Evolutionary conservation across 2,888 invertebrate genomes (phyloP).

Genomic region (Chrysolina oricalcia): DNA sequence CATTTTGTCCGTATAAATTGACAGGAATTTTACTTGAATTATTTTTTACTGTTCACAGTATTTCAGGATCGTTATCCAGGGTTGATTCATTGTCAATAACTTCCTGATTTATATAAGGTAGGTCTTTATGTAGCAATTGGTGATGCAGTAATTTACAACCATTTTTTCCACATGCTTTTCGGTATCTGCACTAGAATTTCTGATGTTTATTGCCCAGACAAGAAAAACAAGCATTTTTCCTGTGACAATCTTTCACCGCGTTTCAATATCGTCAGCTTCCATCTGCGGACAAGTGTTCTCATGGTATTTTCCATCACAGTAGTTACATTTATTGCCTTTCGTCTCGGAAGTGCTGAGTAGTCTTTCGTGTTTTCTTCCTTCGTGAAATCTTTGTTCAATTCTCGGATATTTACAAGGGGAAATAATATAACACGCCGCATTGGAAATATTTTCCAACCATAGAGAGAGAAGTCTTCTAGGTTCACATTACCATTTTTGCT

Average conservation of each 20-base stretch:
- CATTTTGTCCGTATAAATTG: too few species aligned
- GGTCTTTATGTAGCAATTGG: conserved; percentile 19
- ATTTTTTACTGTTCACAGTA: not conserved
- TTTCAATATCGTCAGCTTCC: too few species aligned
- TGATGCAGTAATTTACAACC: conserved; percentile 8
- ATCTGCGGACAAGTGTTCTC: not conserved
- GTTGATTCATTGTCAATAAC: not conserved
- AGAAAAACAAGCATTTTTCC: too few species aligned
- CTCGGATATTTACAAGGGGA: not conserved
- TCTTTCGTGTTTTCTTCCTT: not conserved
- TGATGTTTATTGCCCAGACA: too few species aligned
- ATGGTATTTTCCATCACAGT: conserved; percentile 6
- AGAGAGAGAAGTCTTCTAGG: too few species aligned
- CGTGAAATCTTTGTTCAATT: not conserved
- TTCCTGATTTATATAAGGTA: not conserved
- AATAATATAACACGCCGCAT: not conserved
- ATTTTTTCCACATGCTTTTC: conserved; percentile 17
- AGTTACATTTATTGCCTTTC: too few species aligned
- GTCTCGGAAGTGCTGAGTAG: too few species aligned
- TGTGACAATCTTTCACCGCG: too few species aligned
- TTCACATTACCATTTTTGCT: too few species aligned
- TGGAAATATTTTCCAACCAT: not conserved
- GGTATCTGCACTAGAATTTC: too few species aligned
- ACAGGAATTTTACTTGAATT: too few species aligned
- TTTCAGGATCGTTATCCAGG: too few species aligned